A percentile compares a stretch with the other conserved stretches of the same genome.
Evolutionary conservation across 2,113 vertebrate species (phyloP).

Genomic region (Esox niger): DNA sequence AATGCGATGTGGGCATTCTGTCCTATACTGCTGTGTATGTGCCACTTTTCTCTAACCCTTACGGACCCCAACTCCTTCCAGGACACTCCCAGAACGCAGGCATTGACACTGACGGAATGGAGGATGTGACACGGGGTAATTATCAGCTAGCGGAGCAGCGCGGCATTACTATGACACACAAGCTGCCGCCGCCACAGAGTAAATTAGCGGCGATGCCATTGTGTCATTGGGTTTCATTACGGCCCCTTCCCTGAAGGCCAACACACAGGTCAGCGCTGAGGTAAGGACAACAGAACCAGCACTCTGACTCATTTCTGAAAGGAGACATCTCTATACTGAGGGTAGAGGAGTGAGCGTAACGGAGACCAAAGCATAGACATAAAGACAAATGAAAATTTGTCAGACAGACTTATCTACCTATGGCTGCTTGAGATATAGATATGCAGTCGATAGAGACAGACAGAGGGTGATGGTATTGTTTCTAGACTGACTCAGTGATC

Average conservation of each 20-base stretch:
- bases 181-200: not conserved
- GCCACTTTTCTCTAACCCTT: not conserved
- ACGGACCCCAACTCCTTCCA: not conserved
- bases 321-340: too few relatives aligned
- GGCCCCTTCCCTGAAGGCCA: not conserved
- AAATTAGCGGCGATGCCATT: not conserved
- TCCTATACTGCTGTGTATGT: too few relatives aligned
- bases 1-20: too few relatives aligned
- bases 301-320: not conserved
- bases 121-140: not conserved
- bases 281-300: not conserved
- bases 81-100: not conserved
- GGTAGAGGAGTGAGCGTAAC: too few relatives aligned
- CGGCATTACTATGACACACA: not conserved
- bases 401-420: too few relatives aligned
- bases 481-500: too few relatives aligned
- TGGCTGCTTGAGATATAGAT: too few relatives aligned
- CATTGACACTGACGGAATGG: not conserved
- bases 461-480: too few relatives aligned
- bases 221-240: conserved; percentile 7
- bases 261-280: not conserved
- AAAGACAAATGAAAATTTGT: too few relatives aligned
- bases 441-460: too few relatives aligned
- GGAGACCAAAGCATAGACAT: too few relatives aligned
- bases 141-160: not conserved